Percentiles rank a stretch among this genome's conserved stretches.
Conservation (phyloP, 2,888 invertebrate species). For the Dicranocentrus wangi region DNA sequence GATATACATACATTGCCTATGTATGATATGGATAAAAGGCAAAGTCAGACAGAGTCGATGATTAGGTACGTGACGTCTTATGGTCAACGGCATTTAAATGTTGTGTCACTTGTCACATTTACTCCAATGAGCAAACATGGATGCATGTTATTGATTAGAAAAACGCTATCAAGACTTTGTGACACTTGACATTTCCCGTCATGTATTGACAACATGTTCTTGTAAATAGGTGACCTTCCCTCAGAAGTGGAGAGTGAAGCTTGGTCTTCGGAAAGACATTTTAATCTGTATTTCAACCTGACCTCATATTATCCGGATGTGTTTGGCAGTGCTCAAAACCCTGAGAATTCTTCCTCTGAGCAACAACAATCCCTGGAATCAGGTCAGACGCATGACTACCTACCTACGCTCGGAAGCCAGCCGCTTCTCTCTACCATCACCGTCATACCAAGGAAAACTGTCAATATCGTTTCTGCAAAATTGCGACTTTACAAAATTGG, state of each 20-base stretch:
- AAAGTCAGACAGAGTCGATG: too few relatives aligned
- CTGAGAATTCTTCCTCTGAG: slow-evolving; percentile 24
- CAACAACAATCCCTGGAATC: slow-evolving; percentile 39
- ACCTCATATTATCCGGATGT: slow-evolving; percentile 75
- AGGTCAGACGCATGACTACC: slow-evolving; percentile 53
- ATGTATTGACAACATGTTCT: slow-evolving; percentile 19
- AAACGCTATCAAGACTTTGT: not conserved
- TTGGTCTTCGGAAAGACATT: slow-evolving; percentile 77
- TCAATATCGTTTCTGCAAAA: slow-evolving; percentile 78
- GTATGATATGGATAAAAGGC: too few relatives aligned
- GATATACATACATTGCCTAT: too few relatives aligned
- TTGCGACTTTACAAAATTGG: slow-evolving; percentile 77
- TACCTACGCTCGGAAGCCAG: slow-evolving; percentile 43
- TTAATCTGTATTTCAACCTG: slow-evolving; percentile 79
- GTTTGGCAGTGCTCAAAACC: slow-evolving; percentile 15
- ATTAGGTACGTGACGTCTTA: too few relatives aligned
- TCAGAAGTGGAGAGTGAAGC: slow-evolving; percentile 78
- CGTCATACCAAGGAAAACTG: slow-evolving; percentile 69
- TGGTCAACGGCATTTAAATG: too few relatives aligned
- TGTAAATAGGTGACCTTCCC: slow-evolving; percentile 77
- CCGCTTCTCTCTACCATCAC: slow-evolving; percentile 36
- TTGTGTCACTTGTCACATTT: not conserved
- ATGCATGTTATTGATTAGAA: not conserved
- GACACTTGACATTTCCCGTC: not conserved
- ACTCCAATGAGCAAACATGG: too few relatives aligned